phyloP scores from a whole-genome alignment of 2,797 vertebrate species.

The Gadopsis marmoratus region DNA sequence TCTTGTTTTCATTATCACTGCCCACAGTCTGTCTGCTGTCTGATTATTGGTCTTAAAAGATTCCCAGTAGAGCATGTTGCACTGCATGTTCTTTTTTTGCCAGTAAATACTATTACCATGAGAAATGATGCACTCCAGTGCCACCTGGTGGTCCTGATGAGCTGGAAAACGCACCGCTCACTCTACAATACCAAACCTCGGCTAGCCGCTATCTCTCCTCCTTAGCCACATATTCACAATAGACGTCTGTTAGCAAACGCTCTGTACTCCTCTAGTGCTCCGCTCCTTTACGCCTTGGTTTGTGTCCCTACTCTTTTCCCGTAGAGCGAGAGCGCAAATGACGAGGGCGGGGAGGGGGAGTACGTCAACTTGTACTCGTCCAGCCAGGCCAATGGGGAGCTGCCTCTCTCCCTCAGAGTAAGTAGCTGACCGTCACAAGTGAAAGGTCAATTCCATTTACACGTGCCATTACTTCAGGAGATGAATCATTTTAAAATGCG shows the following conservation, averaged over 20 bases:
- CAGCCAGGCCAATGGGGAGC: constrained; percentile 93
- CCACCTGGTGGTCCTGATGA: constrained; percentile 73
- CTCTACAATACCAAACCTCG: constrained; percentile 25
- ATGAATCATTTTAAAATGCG: constrained; percentile 62
- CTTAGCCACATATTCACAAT: constrained; percentile 45
- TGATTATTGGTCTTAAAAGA: constrained; percentile 67
- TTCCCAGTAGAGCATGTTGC: constrained; percentile 70
- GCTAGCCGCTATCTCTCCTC: constrained; percentile 52
- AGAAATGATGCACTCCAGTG: constrained; percentile 63
- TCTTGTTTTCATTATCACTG: constrained; percentile 70
- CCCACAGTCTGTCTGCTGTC: constrained; percentile 71
- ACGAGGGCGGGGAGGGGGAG: constrained; percentile 94
- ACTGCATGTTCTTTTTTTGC: constrained; percentile 73
- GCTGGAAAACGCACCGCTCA: constrained; percentile 22
- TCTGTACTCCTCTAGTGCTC: constrained; percentile 68
- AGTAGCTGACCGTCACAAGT: constrained; percentile 84
- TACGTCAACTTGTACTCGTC: constrained; percentile 97
- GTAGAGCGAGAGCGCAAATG: constrained; percentile 93
- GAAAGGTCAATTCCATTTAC: constrained; percentile 74
- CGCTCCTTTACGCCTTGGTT: constrained; percentile 70
- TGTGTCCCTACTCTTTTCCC: constrained; percentile 87
- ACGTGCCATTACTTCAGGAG: constrained; percentile 59
- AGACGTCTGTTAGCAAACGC: constrained; percentile 48
- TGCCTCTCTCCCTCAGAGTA: constrained; percentile 92
- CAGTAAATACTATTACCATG: constrained; percentile 49